Conservation (phyloP, 2,888 invertebrate species). For the Nomada lathburiana region DNA sequence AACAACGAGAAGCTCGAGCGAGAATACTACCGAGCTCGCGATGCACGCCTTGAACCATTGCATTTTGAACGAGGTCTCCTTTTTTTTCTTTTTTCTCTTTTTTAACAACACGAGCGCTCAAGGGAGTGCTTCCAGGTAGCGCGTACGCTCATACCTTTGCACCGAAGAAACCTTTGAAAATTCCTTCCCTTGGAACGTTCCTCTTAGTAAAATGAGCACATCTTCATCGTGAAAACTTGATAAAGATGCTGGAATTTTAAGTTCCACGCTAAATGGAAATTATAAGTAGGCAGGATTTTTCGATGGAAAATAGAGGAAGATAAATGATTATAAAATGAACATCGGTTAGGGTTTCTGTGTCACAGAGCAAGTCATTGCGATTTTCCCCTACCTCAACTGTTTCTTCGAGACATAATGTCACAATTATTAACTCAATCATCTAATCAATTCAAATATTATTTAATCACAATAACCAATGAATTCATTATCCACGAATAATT, state of each 20-base stretch:
- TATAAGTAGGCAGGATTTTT: neutral
- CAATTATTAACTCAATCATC: no score
- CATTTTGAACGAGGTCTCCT: neutral
- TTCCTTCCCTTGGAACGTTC: neutral
- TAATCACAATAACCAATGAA: neutral
- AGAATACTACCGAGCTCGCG: conserved; percentile 7
- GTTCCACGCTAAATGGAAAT: neutral
- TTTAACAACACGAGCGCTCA: neutral
- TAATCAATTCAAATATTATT: no score
- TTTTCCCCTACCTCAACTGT: no score
- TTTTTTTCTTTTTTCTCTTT: neutral
- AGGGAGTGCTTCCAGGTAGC: neutral
- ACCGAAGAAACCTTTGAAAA: neutral
- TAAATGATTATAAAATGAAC: neutral
- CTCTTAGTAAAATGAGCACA: neutral
- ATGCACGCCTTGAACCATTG: neutral
- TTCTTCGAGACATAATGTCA: no score
- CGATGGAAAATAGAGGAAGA: neutral
- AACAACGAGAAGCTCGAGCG: neutral
- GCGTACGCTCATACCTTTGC: neutral
- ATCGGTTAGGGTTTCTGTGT: neutral
- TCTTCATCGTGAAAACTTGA: neutral
- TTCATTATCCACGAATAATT: conserved; percentile 6
- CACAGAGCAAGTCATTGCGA: neutral
- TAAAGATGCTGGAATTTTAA: neutral